Evolutionary conservation across 2,113 vertebrate genomes (phyloP), one percentile per base, ranked within the genome.

Genomic region (Brevimyrus niger): DNA sequence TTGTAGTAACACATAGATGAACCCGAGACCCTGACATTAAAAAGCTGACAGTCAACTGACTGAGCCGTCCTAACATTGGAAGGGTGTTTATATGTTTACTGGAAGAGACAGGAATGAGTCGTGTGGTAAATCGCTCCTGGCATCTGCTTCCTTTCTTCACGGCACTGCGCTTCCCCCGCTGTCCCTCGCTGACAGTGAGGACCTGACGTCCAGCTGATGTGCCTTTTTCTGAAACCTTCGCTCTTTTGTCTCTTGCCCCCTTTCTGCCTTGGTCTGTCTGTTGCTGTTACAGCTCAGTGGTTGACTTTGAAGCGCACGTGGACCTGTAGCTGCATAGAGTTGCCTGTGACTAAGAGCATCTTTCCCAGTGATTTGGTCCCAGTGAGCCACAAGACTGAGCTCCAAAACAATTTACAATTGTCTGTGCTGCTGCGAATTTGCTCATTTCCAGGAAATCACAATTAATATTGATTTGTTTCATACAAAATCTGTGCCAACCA

Each of bases 401-500:
- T 21, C 15, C 35, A 38, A 17, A 19, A 42, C 6, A 8, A 19
- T 82, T 19, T 44, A 19, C 31, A 17, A 21, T 23, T 23, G 8
- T 53, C 23, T 51, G 84, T n/a, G 83, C 17, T 82, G 35, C 35
- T 82, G 15, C 27, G 8, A 46, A 6, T 8, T 19, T 19, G 17
- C 7, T 44, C 35, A 42, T 82, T 38, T 17, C 35, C 42, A 44
- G 76, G 11, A 82, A 82, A 82, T 42, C 19, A 86, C 35, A 44
- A 86, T 50, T 50, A 86, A 86, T 47, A 86, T 86, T 31, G 48
- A 86, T 86, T 86, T 47, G 10, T 86, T 86, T 86, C 21, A 86
- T 23, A 51, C 42, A 46, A 53, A 27, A 51, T 51, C 23, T 17
- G 9, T 51, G 23, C 84, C 8, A 10, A 27, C 13, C 48, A 21